phyloP scores from a whole-genome alignment of 2,888 invertebrate genomes.

The Aporophyla lueneburgensis region DNA sequence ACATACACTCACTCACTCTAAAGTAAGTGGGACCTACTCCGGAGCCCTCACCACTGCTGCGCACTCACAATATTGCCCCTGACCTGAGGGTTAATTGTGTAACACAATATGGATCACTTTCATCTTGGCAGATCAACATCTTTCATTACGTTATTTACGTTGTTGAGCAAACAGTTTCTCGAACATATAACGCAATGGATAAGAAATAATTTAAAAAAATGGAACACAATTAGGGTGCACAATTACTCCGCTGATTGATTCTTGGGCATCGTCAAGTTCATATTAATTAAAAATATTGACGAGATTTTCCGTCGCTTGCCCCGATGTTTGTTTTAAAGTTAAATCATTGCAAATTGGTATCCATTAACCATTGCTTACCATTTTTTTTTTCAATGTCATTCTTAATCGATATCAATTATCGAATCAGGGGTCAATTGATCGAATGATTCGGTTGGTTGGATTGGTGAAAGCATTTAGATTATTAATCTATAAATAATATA shows the following conservation, averaged over 20 bases:
- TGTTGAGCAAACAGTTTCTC: too few species aligned
- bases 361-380: neutral
- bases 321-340: neutral
- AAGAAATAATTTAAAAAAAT: too few species aligned
- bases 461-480: slow-evolving; percentile 4
- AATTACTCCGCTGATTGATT: neutral
- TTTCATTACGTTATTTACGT: too few species aligned
- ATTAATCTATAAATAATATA: neutral
- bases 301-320: neutral
- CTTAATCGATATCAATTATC: slow-evolving; percentile 10
- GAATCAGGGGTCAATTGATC: neutral
- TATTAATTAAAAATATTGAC: neutral
- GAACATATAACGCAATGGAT: too few species aligned
- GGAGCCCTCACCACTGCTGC: neutral
- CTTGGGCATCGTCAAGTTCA: neutral
- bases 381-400: neutral
- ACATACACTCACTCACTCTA: slow-evolving; percentile 10
- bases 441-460: neutral
- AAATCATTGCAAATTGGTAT: slow-evolving; percentile 11
- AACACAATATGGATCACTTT: too few species aligned
- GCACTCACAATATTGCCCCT: neutral
- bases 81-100: too few species aligned
- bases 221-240: too few species aligned
- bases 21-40: neutral
- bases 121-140: too few species aligned